phyloP scores from a whole-genome alignment of 1,140 invertebrate genomes.

The Hestina assimilis region DNA sequence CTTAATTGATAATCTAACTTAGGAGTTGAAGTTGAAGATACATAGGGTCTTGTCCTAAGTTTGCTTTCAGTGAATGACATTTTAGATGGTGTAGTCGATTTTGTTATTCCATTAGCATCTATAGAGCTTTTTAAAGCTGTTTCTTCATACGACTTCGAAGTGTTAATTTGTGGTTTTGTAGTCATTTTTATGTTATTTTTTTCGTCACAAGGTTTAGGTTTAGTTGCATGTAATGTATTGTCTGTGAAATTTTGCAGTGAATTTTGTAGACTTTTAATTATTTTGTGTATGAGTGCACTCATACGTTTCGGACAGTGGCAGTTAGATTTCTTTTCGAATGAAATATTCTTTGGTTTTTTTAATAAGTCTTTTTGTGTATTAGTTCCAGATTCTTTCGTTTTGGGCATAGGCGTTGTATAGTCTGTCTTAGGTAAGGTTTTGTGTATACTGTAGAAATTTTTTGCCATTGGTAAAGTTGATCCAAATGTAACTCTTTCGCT shows the following conservation, averaged over 20 bases:
- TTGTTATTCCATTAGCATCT: not conserved
- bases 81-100: not conserved
- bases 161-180: not conserved
- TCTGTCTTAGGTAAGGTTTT: conserved; percentile 19
- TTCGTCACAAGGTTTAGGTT: not conserved
- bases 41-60: too few species aligned
- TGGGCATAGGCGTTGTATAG: conserved; percentile 28
- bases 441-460: conserved; percentile 25
- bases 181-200: not conserved
- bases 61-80: too few species aligned
- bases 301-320: conserved; percentile 45
- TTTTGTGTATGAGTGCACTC: conserved; percentile 35
- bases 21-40: not conserved
- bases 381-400: conserved; percentile 5
- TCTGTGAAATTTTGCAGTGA: conserved; percentile 32
- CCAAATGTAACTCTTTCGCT: conserved; percentile 40
- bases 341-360: conserved; percentile 8
- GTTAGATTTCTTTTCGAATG: conserved; percentile 1
- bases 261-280: conserved; percentile 39
- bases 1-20: conserved; percentile 11
- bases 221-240: not conserved
- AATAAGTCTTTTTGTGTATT: not conserved
- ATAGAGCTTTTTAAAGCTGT: too few species aligned
- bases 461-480: conserved; percentile 34
- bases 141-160: not conserved